Evolutionary conservation across 2,888 invertebrate species (phyloP).

Genomic region (Philopedon plagiatum): DNA sequence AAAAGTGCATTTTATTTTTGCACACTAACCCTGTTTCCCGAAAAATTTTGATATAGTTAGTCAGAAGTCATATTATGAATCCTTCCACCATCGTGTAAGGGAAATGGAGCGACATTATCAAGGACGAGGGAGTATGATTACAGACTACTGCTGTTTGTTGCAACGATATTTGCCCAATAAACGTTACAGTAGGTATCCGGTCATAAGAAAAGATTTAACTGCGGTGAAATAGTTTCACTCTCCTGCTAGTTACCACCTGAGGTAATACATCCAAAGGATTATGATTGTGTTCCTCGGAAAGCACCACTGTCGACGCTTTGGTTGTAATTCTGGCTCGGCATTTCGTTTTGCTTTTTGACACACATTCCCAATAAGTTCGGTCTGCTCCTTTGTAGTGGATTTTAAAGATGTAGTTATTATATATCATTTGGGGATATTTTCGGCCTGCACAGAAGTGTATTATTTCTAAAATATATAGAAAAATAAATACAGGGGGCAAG

Average conservation of each 20-base stretch:
- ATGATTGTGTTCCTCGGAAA: constrained; percentile 56
- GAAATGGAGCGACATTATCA: too few relatives aligned
- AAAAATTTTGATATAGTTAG: too few relatives aligned
- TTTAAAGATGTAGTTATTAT: constrained; percentile 56
- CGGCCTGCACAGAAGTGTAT: constrained; percentile 53
- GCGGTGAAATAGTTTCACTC: too few relatives aligned
- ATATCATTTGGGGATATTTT: constrained; percentile 57
- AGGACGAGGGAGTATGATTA: too few relatives aligned
- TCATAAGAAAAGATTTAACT: too few relatives aligned
- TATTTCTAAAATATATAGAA: constrained; percentile 47
- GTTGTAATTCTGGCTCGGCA: constrained; percentile 60
- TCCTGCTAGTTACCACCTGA: constrained; percentile 5
- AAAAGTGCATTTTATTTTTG: too few relatives aligned
- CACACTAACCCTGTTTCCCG: too few relatives aligned
- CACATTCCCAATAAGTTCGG: constrained; percentile 61
- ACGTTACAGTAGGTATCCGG: too few relatives aligned
- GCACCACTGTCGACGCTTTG: constrained; percentile 50
- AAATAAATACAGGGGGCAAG: neutral
- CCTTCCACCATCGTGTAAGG: too few relatives aligned
- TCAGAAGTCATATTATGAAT: too few relatives aligned
- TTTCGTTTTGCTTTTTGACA: constrained; percentile 53
- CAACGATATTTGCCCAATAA: too few relatives aligned
- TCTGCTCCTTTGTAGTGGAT: constrained; percentile 56
- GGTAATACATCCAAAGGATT: constrained; percentile 1
- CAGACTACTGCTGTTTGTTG: too few relatives aligned